These are phyloP conservation scores for Myodes glareolus DNA, from an alignment of 2,113 vertebrate genomes.

Conservation along the genomic window DNA sequence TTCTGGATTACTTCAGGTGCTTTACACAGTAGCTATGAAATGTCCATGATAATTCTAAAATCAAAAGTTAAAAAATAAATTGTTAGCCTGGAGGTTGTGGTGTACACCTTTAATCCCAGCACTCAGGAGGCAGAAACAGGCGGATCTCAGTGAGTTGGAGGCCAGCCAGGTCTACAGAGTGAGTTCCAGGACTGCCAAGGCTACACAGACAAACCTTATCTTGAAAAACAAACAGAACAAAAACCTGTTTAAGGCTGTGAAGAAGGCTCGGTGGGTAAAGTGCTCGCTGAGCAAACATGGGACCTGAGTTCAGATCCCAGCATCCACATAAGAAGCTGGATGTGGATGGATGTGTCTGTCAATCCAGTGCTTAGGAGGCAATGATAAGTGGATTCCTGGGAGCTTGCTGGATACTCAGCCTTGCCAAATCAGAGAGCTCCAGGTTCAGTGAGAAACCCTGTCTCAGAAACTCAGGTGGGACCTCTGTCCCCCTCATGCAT, in stretches of 20 bases:
- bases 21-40: background rate
- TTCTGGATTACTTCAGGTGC: background rate
- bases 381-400: background rate
- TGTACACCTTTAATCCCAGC: too few species aligned
- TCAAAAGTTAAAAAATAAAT: background rate
- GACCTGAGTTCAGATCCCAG: background rate
- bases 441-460: background rate
- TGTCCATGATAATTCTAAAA: background rate
- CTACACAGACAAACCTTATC: too few species aligned
- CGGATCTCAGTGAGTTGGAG: too few species aligned
- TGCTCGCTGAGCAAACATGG: too few species aligned
- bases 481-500: background rate
- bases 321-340: background rate
- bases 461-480: background rate
- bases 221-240: too few species aligned
- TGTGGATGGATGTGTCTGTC: background rate
- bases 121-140: too few species aligned
- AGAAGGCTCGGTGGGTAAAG: background rate
- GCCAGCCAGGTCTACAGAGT: too few species aligned
- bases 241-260: too few species aligned
- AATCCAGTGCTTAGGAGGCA: background rate
- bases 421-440: background rate
- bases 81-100: too few species aligned
- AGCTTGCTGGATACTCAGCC: background rate
- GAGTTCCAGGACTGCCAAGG: too few species aligned